phyloP scores from a whole-genome alignment of 2,113 vertebrate species.

The Diglossa brunneiventris region DNA sequence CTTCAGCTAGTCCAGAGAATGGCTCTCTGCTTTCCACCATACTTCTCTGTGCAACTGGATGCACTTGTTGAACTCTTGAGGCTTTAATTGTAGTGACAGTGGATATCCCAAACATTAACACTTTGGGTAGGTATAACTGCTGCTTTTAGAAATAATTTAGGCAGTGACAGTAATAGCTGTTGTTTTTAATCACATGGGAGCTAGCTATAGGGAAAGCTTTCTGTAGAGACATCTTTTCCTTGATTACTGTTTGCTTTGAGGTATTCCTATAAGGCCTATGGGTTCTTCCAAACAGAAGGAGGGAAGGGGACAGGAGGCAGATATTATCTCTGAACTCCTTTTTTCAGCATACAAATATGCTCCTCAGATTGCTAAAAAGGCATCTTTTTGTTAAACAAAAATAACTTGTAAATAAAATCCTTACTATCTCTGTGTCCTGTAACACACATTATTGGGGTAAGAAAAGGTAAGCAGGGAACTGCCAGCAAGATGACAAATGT shows the following conservation, averaged over 20 bases:
- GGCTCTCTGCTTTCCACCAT: neutral
- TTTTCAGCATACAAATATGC: fast-evolving
- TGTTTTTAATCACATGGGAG: neutral
- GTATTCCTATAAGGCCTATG: neutral
- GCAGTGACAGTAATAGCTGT: neutral
- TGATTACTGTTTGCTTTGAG: neutral
- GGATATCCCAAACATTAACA: neutral
- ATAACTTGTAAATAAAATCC: neutral
- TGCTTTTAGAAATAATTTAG: neutral
- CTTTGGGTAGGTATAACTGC: neutral
- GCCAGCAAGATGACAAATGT: neutral
- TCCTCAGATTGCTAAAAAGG: neutral
- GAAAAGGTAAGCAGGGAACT: neutral
- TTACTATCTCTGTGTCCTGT: neutral
- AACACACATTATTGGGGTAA: neutral
- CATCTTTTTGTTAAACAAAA: neutral
- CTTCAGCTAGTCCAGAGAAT: neutral
- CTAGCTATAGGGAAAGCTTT: neutral
- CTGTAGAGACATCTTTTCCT: fast-evolving
- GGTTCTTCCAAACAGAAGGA: neutral
- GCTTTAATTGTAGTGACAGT: neutral
- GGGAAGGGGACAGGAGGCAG: neutral
- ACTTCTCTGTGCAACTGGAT: neutral
- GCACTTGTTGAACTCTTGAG: neutral
- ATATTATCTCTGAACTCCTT: neutral